Percentiles rank a stretch among this genome's conserved stretches.
These are phyloP conservation scores for Halictus rubicundus DNA, from an alignment of 1,140 invertebrate species.

Conservation along the genomic window DNA sequence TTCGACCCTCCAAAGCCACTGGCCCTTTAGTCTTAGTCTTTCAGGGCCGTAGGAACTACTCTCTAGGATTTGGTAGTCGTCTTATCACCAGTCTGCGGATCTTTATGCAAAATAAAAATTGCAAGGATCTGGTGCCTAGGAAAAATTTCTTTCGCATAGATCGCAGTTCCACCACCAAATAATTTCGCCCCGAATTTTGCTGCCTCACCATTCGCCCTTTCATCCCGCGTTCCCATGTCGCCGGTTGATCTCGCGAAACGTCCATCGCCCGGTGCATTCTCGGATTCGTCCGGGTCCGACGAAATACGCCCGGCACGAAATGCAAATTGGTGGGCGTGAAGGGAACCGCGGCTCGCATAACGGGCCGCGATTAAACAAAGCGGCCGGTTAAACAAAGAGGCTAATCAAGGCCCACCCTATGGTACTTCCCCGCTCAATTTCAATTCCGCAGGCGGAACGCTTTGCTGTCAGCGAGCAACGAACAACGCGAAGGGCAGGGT, in stretches of 20 bases:
- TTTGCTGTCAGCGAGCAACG: conserved; percentile 34
- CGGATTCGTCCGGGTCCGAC: not conserved
- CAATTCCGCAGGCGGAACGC: conserved; percentile 53
- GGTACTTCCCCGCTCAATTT: conserved; percentile 38
- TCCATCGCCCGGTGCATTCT: not conserved
- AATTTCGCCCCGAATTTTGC: too few species aligned
- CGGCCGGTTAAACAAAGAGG: conserved; percentile 53
- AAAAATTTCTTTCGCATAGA: too few species aligned
- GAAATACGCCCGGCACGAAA: not conserved
- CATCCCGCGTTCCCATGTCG: not conserved
- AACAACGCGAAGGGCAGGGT: conserved; percentile 24
- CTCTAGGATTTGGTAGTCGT: too few species aligned
- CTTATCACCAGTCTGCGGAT: too few species aligned
- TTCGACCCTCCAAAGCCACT: not conserved
- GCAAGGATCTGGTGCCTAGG: too few species aligned
- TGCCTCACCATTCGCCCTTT: too few species aligned
- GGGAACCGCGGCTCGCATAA: conserved; percentile 7
- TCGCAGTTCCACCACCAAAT: too few species aligned
- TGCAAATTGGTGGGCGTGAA: conserved; percentile 35
- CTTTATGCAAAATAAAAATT: too few species aligned
- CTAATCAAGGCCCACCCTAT: conserved; percentile 49
- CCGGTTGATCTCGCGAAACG: not conserved
- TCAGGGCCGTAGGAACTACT: too few species aligned
- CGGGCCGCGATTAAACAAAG: conserved; percentile 49
- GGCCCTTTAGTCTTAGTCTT: too few species aligned